Evolutionary conservation across 1,140 invertebrate genomes (phyloP).

Genomic region (Acromyrmex echinatior): DNA sequence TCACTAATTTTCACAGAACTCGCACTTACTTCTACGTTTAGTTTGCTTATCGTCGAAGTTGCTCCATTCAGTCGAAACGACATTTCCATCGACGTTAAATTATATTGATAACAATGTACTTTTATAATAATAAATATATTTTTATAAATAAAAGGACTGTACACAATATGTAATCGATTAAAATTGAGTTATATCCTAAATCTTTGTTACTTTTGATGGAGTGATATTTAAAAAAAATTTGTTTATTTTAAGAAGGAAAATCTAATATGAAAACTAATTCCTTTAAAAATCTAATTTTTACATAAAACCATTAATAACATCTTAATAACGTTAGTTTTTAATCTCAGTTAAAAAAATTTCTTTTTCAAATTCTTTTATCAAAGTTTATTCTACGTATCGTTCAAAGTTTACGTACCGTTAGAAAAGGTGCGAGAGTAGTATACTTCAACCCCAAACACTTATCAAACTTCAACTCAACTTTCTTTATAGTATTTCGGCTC

Average conservation of each 20-base stretch:
- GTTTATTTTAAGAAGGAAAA: neutral
- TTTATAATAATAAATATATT: neutral
- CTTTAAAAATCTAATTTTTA: neutral
- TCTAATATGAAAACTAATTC: neutral
- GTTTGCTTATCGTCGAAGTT: constrained; percentile 16
- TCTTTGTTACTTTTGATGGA: neutral
- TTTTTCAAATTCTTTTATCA: neutral
- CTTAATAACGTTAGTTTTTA: constrained; percentile 5
- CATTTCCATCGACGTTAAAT: neutral
- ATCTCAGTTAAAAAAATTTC: neutral
- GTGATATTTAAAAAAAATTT: neutral
- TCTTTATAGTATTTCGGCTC: neutral
- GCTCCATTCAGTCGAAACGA: neutral
- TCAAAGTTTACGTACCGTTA: neutral
- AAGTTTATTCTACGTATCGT: neutral
- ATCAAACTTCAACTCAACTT: constrained; percentile 28
- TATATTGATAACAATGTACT: neutral
- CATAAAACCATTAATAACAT: neutral
- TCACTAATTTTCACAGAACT: constrained; percentile 22
- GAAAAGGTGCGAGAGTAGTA: neutral
- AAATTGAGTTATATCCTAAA: neutral
- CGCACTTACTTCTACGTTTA: constrained; percentile 15
- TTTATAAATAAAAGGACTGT: neutral
- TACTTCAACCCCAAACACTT: neutral
- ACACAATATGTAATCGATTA: neutral